Evolutionary conservation across 2,797 vertebrate species (phyloP), one percentile per base, ranked within the genome.

Genomic region (Pagetopsis macropterus): DNA sequence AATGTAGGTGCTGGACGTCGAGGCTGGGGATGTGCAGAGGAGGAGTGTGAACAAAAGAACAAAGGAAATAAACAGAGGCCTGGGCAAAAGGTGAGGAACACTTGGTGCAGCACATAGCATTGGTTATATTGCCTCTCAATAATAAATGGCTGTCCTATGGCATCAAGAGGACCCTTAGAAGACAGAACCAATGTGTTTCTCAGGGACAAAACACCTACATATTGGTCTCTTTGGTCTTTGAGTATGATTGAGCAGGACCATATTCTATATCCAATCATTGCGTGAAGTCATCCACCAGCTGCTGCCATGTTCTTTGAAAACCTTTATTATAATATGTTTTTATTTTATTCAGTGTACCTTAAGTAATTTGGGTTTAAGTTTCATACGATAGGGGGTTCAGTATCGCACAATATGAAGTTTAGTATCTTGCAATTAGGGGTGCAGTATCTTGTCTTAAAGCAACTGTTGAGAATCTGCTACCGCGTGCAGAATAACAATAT

Each of bases 11-110:
- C 52, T 75, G 78, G 62, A 83, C 68, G 70, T 72, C 27, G 45
- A 58, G 78, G 49, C 37, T 55, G 51, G 52, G 59, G 51, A 56
- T 33, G 75, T 72, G 73, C 31, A 55, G 79, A 79, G 81, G 75
- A 80, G 64, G 72, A 27, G 9, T 58, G 59, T 46, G 57, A 78
- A 75, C 55, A 46, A 70, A 82, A 66, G 64, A 54, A 27, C 50
- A 16, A 37, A 17, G 74, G 62, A 75, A 61, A 45, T n/a, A 40
- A 87, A 62, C 27, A 23, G 27, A 45, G 50, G 41, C 12, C 21
- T 2, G 3, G 56, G 17, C 45, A 55, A 37, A 71, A 75, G 63
- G 23, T 23, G 44, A 56, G n/a, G 23, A 33, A 23, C 12, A 9
- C 56, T 10, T 31, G 27, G 27, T 27, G 27, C 27, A 27, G 27